A percentile compares a stretch with the other conserved stretches of the same genome.
Conservation (phyloP, 2,888 invertebrate species). For the Zaprionus bogoriensis region DNA sequence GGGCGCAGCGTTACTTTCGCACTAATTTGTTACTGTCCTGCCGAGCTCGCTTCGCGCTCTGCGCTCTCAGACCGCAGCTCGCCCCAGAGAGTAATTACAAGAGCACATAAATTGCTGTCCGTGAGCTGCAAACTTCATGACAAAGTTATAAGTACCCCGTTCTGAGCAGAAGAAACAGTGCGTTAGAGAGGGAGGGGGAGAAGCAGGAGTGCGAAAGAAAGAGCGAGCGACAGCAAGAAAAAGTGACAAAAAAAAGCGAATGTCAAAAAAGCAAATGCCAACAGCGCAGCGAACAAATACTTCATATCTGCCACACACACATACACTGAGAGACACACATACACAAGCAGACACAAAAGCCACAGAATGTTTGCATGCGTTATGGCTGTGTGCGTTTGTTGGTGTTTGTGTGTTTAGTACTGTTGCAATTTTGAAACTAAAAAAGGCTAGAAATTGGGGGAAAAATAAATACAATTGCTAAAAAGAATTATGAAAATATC, state of each 20-base stretch:
- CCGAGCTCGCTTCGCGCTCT: conserved; percentile 1
- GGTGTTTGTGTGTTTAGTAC: neutral
- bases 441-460: no score
- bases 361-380: conserved; percentile 34
- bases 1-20: neutral
- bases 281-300: conserved; percentile 49
- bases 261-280: conserved; percentile 43
- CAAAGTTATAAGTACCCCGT: conserved; percentile 35
- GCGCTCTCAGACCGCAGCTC: no score
- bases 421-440: no score
- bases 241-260: conserved; percentile 16
- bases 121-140: conserved; percentile 24
- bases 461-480: no score
- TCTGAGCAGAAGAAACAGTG: neutral
- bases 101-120: conserved; percentile 30
- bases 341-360: conserved; percentile 13
- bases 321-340: conserved; percentile 5
- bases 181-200: neutral
- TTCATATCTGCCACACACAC: conserved; percentile 46
- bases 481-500: no score
- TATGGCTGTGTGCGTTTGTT: neutral
- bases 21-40: conserved; percentile 4
- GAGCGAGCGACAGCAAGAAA: neutral
- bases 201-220: neutral
- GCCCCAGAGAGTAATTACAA: conserved; percentile 24